Evolutionary conservation across 2,113 vertebrate species (phyloP).

Genomic region (Uria aalge): DNA sequence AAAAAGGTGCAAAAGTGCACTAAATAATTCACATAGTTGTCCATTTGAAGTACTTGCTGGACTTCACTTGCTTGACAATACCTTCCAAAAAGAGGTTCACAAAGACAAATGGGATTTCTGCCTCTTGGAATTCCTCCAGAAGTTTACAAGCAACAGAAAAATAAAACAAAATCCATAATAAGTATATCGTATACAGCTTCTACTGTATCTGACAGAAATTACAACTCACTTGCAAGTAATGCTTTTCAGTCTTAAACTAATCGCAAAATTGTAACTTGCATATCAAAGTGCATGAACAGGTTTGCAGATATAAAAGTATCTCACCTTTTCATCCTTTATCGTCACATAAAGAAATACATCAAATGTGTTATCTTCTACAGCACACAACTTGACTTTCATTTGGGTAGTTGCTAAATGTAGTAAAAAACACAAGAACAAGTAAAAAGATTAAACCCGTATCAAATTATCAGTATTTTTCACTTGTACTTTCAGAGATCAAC

Average conservation of each 20-base stretch:
- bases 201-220: neutral
- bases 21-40: neutral
- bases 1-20: neutral
- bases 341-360: conserved; percentile 86
- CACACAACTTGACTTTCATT: conserved; percentile 80
- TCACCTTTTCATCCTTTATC: conserved; percentile 83
- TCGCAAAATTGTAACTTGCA: neutral
- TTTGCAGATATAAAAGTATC: neutral
- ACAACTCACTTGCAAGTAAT: neutral
- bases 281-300: neutral
- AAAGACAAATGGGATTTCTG: neutral
- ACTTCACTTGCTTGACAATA: neutral
- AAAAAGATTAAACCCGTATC: neutral
- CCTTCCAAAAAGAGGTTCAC: neutral
- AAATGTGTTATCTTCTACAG: conserved; percentile 69
- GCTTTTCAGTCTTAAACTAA: neutral
- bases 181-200: neutral
- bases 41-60: neutral
- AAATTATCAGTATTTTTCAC: neutral
- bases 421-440: neutral
- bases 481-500: neutral
- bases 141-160: neutral
- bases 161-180: neutral
- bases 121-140: neutral
- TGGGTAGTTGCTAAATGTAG: conserved; percentile 72